phyloP scores from a whole-genome alignment of 2,797 vertebrate species.

The Pipistrellus kuhlii region DNA sequence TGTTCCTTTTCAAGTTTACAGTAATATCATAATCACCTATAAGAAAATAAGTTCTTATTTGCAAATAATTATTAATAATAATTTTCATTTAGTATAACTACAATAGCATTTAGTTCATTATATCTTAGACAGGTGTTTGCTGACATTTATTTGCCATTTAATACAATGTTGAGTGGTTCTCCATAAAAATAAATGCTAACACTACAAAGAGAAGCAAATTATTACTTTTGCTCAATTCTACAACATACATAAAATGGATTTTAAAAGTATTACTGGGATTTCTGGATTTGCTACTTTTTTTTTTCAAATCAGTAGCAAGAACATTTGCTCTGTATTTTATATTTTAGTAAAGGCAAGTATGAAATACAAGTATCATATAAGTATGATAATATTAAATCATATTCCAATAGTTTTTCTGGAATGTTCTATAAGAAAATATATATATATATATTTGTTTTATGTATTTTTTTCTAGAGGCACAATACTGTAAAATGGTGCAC shows the following conservation, averaged over 20 bases:
- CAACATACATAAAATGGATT: background rate
- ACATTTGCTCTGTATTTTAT: slow-evolving; percentile 42
- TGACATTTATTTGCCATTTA: slow-evolving; percentile 21
- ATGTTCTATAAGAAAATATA: slow-evolving; percentile 22
- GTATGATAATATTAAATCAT: slow-evolving; percentile 33
- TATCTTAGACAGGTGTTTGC: background rate
- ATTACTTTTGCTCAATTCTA: background rate
- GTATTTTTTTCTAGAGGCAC: slow-evolving; percentile 56
- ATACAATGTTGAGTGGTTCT: background rate
- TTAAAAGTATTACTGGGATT: background rate
- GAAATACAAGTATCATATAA: slow-evolving; percentile 13
- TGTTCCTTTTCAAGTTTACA: slow-evolving; percentile 82
- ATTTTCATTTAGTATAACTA: slow-evolving; percentile 12
- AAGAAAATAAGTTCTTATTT: slow-evolving; percentile 65
- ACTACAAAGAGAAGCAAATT: background rate
- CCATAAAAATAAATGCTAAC: background rate
- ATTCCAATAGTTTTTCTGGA: slow-evolving; percentile 8
- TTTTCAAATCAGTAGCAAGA: slow-evolving; percentile 39
- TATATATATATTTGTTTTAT: slow-evolving; percentile 1
- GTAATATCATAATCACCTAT: slow-evolving; percentile 77
- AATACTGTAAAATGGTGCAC: slow-evolving; percentile 60
- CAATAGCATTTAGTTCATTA: slow-evolving; percentile 3
- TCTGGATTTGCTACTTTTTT: background rate
- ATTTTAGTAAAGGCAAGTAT: slow-evolving; percentile 61
- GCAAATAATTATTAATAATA: slow-evolving; percentile 65